Percentiles rank a stretch among this genome's conserved stretches.
Evolutionary conservation across 2,797 vertebrate genomes (phyloP).

Genomic region (Amphiprion clarkii): DNA sequence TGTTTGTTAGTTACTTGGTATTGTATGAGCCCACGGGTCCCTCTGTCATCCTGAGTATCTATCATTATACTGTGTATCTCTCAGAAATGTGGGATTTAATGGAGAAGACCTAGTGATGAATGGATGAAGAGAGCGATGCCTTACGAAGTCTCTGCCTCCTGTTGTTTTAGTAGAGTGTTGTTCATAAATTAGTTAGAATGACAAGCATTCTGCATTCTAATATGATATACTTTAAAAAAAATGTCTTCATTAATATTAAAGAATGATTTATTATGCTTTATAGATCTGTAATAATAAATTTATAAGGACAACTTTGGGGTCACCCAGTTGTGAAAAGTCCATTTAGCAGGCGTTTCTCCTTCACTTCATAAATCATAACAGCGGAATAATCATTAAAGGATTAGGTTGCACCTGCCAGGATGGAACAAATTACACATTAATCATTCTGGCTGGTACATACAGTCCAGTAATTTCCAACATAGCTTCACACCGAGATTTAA

Average conservation of each 20-base stretch:
- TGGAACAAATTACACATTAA: not conserved
- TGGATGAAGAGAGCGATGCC: not conserved
- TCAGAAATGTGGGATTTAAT: slow-evolving; percentile 6
- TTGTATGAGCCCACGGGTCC: slow-evolving; percentile 33
- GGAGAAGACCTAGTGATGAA: slow-evolving; percentile 13
- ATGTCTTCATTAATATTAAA: not conserved
- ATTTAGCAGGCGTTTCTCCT: not conserved
- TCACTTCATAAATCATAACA: not conserved
- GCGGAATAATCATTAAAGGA: slow-evolving; percentile 13
- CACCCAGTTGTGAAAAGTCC: not conserved
- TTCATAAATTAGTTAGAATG: slow-evolving; percentile 2
- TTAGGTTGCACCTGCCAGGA: not conserved
- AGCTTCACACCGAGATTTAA: too few relatives aligned
- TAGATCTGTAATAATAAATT: not conserved
- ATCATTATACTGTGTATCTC: slow-evolving; percentile 9
- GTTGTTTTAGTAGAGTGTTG: slow-evolving; percentile 14
- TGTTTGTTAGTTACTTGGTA: slow-evolving; percentile 56
- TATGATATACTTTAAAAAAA: not conserved
- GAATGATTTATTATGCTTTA: not conserved
- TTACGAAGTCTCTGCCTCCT: slow-evolving; percentile 23
- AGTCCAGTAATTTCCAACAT: too few relatives aligned
- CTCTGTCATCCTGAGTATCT: slow-evolving; percentile 29
- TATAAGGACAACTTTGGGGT: not conserved
- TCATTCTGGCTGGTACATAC: not conserved
- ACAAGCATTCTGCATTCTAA: not conserved